Conservation (phyloP, 1,140 invertebrate genomes). For the Leptinotarsa undecemlineata region DNA sequence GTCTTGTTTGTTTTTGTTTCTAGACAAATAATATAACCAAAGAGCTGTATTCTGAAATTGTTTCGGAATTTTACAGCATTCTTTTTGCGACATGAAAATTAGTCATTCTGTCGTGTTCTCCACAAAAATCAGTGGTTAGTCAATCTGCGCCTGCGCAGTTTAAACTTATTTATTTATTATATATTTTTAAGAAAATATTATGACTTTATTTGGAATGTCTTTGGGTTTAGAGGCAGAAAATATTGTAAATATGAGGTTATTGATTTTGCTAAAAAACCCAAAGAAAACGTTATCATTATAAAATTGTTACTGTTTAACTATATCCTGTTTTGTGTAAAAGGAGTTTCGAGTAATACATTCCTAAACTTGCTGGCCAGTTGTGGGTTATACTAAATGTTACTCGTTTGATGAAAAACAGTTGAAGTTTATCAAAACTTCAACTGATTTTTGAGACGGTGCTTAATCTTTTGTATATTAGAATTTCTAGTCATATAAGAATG, state of each 20-base stretch:
- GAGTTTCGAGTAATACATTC: constrained; percentile 33
- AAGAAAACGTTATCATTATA: constrained; percentile 10
- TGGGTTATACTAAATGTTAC: constrained; percentile 29
- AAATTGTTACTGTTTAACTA: constrained; percentile 25
- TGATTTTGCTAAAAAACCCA: constrained; percentile 13
- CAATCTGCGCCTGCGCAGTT: constrained; percentile 34
- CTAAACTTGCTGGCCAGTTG: constrained; percentile 40
- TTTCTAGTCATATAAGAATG: constrained; percentile 50
- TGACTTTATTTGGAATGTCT: background rate
- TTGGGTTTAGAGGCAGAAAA: background rate
- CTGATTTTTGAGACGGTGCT: background rate
- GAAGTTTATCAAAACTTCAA: background rate
- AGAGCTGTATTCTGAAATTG: constrained; percentile 18
- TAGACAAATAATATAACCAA: constrained; percentile 35
- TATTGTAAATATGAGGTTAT: constrained; percentile 16
- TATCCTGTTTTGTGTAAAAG: constrained; percentile 30
- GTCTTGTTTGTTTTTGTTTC: constrained; percentile 9
- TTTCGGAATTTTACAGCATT: background rate
- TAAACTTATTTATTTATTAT: constrained; percentile 42
- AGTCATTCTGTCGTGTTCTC: constrained; percentile 34
- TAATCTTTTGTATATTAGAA: constrained; percentile 42
- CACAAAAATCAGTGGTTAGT: constrained; percentile 32
- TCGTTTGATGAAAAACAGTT: constrained; percentile 26
- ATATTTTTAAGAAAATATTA: background rate
- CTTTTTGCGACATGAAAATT: constrained; percentile 34